These are phyloP conservation scores for Passer montanus DNA, from an alignment of 2,113 vertebrate genomes.

Conservation along the genomic window DNA sequence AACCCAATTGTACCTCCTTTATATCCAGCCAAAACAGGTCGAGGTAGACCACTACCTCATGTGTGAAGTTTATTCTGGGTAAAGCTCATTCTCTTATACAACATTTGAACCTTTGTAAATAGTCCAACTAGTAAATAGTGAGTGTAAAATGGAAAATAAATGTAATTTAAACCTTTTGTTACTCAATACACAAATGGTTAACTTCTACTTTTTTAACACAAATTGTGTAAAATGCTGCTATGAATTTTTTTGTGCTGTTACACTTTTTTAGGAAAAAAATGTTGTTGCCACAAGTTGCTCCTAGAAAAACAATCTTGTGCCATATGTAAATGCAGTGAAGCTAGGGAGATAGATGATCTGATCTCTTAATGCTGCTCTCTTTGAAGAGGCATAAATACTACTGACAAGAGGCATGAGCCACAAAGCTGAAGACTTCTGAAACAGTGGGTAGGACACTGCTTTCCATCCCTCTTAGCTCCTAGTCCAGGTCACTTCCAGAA, in stretches of 20 bases:
- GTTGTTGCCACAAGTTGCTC: slow-evolving; percentile 69
- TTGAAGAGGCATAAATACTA: slow-evolving; percentile 52
- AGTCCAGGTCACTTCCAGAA: neutral
- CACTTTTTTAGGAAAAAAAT: slow-evolving; percentile 64
- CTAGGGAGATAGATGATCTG: neutral
- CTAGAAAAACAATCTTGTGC: slow-evolving; percentile 69
- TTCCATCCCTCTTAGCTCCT: neutral
- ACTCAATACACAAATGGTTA: slow-evolving; percentile 70
- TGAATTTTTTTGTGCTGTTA: slow-evolving; percentile 78
- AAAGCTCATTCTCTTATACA: slow-evolving; percentile 45
- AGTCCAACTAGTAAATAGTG: slow-evolving; percentile 72
- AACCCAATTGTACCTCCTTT: slow-evolving; percentile 21
- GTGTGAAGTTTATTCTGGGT: slow-evolving; percentile 11
- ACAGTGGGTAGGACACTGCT: neutral
- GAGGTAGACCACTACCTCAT: slow-evolving; percentile 44
- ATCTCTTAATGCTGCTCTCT: slow-evolving; percentile 42
- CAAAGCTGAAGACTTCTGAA: neutral
- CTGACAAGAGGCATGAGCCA: slow-evolving; percentile 23
- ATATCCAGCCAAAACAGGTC: slow-evolving; percentile 11
- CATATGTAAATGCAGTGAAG: slow-evolving; percentile 65
- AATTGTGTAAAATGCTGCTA: slow-evolving; percentile 81
- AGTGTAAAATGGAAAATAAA: slow-evolving; percentile 75
- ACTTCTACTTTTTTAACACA: slow-evolving; percentile 74
- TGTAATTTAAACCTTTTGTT: slow-evolving; percentile 76
- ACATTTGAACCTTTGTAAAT: slow-evolving; percentile 75